Base-by-base conservation (phyloP, 1,140 invertebrate genomes). In the Epicauta chinensis region DNA sequence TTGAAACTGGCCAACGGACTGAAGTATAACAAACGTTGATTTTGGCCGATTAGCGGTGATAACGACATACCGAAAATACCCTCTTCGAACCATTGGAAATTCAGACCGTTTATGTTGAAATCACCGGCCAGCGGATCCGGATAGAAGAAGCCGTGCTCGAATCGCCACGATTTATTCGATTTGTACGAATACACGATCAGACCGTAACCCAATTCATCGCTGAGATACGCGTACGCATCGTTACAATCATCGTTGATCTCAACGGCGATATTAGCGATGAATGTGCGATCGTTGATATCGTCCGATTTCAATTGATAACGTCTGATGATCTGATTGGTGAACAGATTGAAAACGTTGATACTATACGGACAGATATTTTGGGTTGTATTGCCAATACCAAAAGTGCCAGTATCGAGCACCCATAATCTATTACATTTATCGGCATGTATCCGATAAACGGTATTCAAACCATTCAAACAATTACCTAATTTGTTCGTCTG, bases 251-350 rank as follows among this genome's bases (percentile, higher is more conserved):
- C 75, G 36, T 86, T 86, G 44, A 87, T 73, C 55, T 91, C 87
- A 0, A 90, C 76, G 2, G 83, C 86, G 42, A 89, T 88, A 57
- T 89, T 91, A 9, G 87, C 86, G 23, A 89, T 88, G 65, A 89
- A 89, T 0, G 87, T 88, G 14, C 82, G 78, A 39, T 79, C 71
- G 55, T 87, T 86, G 7, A 82, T 86, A 56, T 89, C 86, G 54
- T 85, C 81, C 0, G 80, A 70, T 34, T 80, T 75, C 52, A 89
- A 76, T 38, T 76, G 80, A 62, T 89, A 89, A 45, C 81, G 76
- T 41, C 84, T 75, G 13, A 90, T 73, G 3, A 84, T 65, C 15
- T 77, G 77, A 58, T 89, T 82, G 0, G 85, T 88, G 36, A 77
- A 77, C 45, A 90, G 68, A 66, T 90, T 86, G 53, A 85, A 89